phyloP scores from a whole-genome alignment of 2,113 vertebrate species.

The Blennius ocellaris region DNA sequence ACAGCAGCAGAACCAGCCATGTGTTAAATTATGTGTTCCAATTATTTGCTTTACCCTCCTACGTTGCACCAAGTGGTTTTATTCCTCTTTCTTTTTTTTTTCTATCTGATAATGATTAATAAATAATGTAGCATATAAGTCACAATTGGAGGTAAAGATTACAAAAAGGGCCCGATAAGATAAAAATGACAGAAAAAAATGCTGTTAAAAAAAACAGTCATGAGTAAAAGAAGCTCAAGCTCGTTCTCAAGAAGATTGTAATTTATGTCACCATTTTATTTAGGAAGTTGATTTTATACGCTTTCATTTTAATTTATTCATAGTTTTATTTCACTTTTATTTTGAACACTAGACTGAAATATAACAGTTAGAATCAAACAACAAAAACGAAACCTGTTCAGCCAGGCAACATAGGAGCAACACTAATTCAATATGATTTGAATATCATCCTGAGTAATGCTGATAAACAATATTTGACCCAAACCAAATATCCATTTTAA shows the following conservation, averaged over 20 bases:
- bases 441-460: slow-evolving; percentile 44
- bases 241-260: not conserved
- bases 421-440: slow-evolving; percentile 29
- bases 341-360: too few species aligned
- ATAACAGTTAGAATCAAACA: too few species aligned
- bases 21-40: slow-evolving; percentile 67
- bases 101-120: slow-evolving; percentile 35
- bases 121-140: slow-evolving; percentile 38
- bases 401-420: not conserved
- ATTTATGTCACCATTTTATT: too few species aligned
- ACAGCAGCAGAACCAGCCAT: slow-evolving; percentile 54
- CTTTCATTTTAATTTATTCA: too few species aligned
- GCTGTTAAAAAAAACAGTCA: too few species aligned
- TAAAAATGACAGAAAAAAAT: not conserved
- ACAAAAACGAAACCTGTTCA: slow-evolving; percentile 26
- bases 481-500: slow-evolving; percentile 68
- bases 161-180: not conserved
- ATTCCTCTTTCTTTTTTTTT: slow-evolving; percentile 2
- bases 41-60: slow-evolving; percentile 39
- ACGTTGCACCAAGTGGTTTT: slow-evolving; percentile 13
- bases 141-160: not conserved
- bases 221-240: not conserved
- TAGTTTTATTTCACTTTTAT: too few species aligned
- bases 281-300: too few species aligned
- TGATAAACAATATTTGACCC: slow-evolving; percentile 64